Percentiles rank a stretch among this genome's conserved stretches.
phyloP scores from a whole-genome alignment of 2,888 invertebrate species.

The Slavum lentiscoides region DNA sequence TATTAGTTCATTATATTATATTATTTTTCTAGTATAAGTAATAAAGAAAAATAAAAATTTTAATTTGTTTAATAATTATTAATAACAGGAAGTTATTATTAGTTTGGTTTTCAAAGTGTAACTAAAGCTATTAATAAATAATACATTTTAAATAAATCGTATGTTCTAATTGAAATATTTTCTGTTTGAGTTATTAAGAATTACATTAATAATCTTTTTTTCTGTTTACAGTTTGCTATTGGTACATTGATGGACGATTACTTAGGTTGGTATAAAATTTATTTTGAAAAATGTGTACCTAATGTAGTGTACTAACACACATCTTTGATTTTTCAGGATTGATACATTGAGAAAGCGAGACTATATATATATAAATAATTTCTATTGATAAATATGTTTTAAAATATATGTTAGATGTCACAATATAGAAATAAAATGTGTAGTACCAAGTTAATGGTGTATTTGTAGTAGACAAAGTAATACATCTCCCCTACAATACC shows the following conservation, averaged over 20 bases:
- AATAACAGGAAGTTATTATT: too few relatives aligned
- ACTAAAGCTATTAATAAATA: background rate
- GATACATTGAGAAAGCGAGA: conserved; percentile 21
- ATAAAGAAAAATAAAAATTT: too few relatives aligned
- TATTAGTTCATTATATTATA: background rate
- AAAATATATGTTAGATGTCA: too few relatives aligned
- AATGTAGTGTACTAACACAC: background rate
- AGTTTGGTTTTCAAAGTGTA: too few relatives aligned
- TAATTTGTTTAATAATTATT: too few relatives aligned
- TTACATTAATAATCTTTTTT: background rate
- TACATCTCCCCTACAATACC: too few relatives aligned
- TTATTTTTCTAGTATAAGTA: too few relatives aligned
- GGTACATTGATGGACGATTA: conserved; percentile 99
- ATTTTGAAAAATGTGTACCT: background rate
- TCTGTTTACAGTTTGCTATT: conserved; percentile 92
- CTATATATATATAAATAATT: conserved; percentile 4
- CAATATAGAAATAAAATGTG: too few relatives aligned
- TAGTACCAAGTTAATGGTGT: background rate
- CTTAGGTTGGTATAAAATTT: conserved; percentile 66
- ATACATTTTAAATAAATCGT: background rate
- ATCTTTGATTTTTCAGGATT: conserved; percentile 41
- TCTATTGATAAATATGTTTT: background rate
- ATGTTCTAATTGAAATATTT: background rate
- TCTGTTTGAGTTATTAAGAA: background rate
- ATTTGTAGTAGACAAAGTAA: background rate